phyloP scores from a whole-genome alignment of 1,140 invertebrate species.

The Drosophila persimilis region DNA sequence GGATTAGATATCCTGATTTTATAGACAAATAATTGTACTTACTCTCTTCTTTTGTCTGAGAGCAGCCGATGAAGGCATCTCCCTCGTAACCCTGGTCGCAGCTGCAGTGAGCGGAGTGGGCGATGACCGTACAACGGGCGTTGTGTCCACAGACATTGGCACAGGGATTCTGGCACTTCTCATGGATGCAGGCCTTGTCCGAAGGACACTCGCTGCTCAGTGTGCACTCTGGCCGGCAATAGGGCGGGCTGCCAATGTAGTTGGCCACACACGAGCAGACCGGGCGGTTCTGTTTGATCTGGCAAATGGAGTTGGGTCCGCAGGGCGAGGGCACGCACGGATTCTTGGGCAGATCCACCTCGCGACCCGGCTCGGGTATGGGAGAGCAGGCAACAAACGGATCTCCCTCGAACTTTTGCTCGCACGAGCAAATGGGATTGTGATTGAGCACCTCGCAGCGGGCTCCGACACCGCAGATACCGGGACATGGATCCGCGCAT shows the following conservation, averaged over 20 bases:
- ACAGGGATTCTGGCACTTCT: slow-evolving; percentile 92
- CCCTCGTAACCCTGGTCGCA: slow-evolving; percentile 90
- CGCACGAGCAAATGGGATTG: slow-evolving; percentile 92
- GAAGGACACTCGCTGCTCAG: slow-evolving; percentile 89
- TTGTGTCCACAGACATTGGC: slow-evolving; percentile 89
- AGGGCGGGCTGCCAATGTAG: slow-evolving; percentile 89
- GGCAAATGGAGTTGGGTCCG: slow-evolving; percentile 93
- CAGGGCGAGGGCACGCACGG: slow-evolving; percentile 92
- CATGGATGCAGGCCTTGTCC: slow-evolving; percentile 90
- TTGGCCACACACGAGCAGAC: slow-evolving; percentile 91
- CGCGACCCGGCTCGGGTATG: slow-evolving; percentile 83
- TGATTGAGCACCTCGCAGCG: slow-evolving; percentile 91
- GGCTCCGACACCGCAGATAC: slow-evolving; percentile 90
- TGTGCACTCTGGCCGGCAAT: slow-evolving; percentile 90
- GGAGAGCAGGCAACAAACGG: slow-evolving; percentile 89
- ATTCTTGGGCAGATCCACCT: slow-evolving; percentile 83
- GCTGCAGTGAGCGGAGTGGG: slow-evolving; percentile 91
- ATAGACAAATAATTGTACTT: slow-evolving; percentile 15
- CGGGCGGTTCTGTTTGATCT: slow-evolving; percentile 89
- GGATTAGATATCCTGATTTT: neutral
- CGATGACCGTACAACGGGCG: slow-evolving; percentile 91
- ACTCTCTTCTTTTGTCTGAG: slow-evolving; percentile 83
- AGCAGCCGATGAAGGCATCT: slow-evolving; percentile 92
- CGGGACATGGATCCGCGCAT: slow-evolving; percentile 90
- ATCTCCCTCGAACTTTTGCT: slow-evolving; percentile 89